A percentile compares a stretch with the other conserved stretches of the same genome.
Conservation (phyloP, 2,888 invertebrate species). For the Drosophila imparisetae region DNA sequence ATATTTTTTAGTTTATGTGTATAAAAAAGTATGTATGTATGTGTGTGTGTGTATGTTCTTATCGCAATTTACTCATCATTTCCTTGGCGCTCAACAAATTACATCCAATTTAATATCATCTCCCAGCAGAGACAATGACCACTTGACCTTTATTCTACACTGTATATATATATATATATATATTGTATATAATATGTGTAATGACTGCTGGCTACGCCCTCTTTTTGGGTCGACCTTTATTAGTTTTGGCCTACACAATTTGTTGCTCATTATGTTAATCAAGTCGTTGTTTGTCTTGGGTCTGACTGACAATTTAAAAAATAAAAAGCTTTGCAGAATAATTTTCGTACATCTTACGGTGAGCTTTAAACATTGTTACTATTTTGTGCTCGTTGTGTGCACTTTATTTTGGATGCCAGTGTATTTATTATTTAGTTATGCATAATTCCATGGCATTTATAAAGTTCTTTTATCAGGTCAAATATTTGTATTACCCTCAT, state of each 20-base stretch:
- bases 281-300: slow-evolving; percentile 33
- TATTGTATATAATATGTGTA: slow-evolving; percentile 26
- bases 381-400: neutral
- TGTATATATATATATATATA: slow-evolving; percentile 8
- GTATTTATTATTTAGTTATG: slow-evolving; percentile 1
- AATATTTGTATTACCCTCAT: neutral
- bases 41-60: slow-evolving; percentile 14
- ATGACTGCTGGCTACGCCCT: slow-evolving; percentile 15
- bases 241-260: slow-evolving; percentile 36
- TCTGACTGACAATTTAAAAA: slow-evolving; percentile 17
- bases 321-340: slow-evolving; percentile 35
- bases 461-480: neutral
- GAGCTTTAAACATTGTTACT: slow-evolving; percentile 3
- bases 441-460: neutral
- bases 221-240: slow-evolving; percentile 12
- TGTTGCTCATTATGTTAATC: slow-evolving; percentile 61
- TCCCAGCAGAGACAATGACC: slow-evolving; percentile 57
- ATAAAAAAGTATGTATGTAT: slow-evolving; percentile 3
- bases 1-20: slow-evolving; percentile 10
- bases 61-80: slow-evolving; percentile 33
- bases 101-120: slow-evolving; percentile 52
- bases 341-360: slow-evolving; percentile 7
- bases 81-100: slow-evolving; percentile 49
- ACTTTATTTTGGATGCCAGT: slow-evolving; percentile 20
- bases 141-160: slow-evolving; percentile 57